Evolutionary conservation across 2,888 invertebrate genomes (phyloP).

Genomic region (Syrphus vitripennis): DNA sequence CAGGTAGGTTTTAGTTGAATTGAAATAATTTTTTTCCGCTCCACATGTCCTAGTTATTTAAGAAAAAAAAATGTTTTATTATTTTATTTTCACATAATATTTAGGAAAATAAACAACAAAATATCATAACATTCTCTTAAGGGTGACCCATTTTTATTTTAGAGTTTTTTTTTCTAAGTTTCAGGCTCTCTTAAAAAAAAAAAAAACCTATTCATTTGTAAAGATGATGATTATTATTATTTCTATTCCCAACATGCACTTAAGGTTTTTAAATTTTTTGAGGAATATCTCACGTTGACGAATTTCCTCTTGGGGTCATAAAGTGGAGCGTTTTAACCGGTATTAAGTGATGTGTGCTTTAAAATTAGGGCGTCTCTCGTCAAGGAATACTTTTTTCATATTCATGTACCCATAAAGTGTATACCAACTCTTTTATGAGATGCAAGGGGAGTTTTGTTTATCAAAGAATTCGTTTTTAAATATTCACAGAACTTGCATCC

Average conservation of each 20-base stretch:
- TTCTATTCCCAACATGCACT: constrained; percentile 43
- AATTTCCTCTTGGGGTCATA: constrained; percentile 56
- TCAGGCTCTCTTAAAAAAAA: not conserved
- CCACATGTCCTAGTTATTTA: constrained; percentile 46
- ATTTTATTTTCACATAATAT: constrained; percentile 11
- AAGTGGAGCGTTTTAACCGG: constrained; percentile 18
- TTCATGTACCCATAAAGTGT: not conserved
- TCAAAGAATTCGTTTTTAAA: not conserved
- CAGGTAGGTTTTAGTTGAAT: constrained; percentile 36
- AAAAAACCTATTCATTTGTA: constrained; percentile 26
- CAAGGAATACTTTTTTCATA: not conserved
- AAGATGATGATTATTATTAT: constrained; percentile 26
- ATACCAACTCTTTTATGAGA: not conserved
- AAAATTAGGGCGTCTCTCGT: constrained; percentile 34
- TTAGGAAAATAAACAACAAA: constrained; percentile 35
- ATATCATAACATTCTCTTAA: not conserved
- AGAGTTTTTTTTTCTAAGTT: not conserved
- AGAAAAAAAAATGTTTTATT: not conserved
- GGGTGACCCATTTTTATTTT: constrained; percentile 30
- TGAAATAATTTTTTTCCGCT: constrained; percentile 11
- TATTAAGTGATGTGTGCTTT: not conserved
- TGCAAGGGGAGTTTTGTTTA: not conserved
- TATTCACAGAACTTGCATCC: not conserved
- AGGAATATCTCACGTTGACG: constrained; percentile 48
- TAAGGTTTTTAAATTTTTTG: constrained; percentile 31